phyloP scores from a whole-genome alignment of 2,888 invertebrate species.

The Steinernema hermaphroditum region DNA sequence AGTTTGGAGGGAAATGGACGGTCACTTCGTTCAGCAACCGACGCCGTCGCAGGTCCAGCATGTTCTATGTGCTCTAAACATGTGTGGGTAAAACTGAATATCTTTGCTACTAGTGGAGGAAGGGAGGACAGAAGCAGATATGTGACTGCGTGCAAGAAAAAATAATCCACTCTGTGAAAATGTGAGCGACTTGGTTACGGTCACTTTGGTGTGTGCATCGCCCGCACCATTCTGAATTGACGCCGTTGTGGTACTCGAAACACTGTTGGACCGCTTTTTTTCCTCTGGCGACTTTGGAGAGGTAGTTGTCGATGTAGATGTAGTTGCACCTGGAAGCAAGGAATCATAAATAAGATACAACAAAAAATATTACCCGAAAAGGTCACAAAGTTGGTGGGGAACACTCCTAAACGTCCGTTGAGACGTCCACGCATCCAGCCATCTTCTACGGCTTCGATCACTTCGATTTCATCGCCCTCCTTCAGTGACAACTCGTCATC shows the following conservation, averaged over 20 bases:
- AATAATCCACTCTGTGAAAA: slow-evolving; percentile 5
- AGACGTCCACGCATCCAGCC: slow-evolving; percentile 74
- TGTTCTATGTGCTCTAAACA: background rate
- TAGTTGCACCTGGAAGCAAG: background rate
- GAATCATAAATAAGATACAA: slow-evolving; percentile 6
- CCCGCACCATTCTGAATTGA: slow-evolving; percentile 21
- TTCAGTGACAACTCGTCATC: slow-evolving; percentile 86
- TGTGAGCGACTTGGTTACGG: slow-evolving; percentile 20
- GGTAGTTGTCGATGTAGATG: background rate
- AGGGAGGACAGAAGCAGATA: too few relatives aligned
- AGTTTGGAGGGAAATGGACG: background rate
- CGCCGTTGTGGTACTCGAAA: slow-evolving; percentile 12
- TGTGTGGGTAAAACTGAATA: background rate
- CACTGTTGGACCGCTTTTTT: slow-evolving; percentile 12
- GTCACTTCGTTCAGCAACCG: slow-evolving; percentile 2
- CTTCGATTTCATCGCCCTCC: slow-evolving; percentile 86
- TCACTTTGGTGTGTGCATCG: background rate
- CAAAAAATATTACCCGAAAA: slow-evolving; percentile 29
- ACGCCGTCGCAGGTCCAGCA: background rate
- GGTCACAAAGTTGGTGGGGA: slow-evolving; percentile 91
- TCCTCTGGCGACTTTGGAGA: background rate
- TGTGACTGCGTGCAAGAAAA: background rate
- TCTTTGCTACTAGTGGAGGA: too few relatives aligned
- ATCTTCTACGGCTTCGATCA: slow-evolving; percentile 87
- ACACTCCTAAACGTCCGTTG: slow-evolving; percentile 80